phyloP scores from a whole-genome alignment of 2,113 vertebrate species.

The Grammomys dolichurus region DNA sequence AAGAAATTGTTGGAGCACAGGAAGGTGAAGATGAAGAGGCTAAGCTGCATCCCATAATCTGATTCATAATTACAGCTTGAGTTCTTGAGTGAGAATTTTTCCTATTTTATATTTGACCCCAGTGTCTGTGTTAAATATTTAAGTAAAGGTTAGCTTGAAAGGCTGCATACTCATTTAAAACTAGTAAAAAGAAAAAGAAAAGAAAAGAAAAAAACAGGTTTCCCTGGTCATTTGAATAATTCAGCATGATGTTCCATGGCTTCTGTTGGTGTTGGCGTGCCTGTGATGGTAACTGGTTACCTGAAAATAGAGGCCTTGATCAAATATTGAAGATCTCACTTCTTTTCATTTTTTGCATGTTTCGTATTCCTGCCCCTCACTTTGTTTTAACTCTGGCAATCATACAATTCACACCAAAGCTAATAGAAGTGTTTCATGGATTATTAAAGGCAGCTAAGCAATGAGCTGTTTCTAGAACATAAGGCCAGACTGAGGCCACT shows the following conservation, averaged over 20 bases:
- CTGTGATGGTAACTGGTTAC: conserved; percentile 57
- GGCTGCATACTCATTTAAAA: conserved; percentile 60
- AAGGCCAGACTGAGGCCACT: conserved; percentile 73
- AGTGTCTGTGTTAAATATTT: conserved; percentile 75
- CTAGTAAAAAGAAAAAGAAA: conserved; percentile 7
- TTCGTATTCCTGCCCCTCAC: conserved; percentile 48
- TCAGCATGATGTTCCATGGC: conserved; percentile 52
- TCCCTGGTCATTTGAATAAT: conserved; percentile 71
- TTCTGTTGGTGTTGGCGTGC: conserved; percentile 28
- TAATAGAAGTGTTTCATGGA: conserved; percentile 79
- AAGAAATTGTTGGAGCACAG: not conserved
- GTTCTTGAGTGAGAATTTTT: conserved; percentile 39
- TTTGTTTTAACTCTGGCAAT: conserved; percentile 28
- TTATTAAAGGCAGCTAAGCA: conserved; percentile 76
- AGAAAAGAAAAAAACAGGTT: not conserved
- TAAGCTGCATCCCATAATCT: not conserved
- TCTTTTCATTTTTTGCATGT: conserved; percentile 74
- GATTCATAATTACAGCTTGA: conserved; percentile 53
- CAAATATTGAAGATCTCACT: conserved; percentile 77
- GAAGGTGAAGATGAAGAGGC: not conserved
- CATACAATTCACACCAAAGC: conserved; percentile 52
- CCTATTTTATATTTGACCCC: conserved; percentile 62
- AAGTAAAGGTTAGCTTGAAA: conserved; percentile 65
- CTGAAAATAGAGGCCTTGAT: conserved; percentile 72
- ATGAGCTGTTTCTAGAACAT: conserved; percentile 66